These are phyloP conservation scores for Anthrax anthrax DNA, from an alignment of 2,888 invertebrate species.

Conservation along the genomic window DNA sequence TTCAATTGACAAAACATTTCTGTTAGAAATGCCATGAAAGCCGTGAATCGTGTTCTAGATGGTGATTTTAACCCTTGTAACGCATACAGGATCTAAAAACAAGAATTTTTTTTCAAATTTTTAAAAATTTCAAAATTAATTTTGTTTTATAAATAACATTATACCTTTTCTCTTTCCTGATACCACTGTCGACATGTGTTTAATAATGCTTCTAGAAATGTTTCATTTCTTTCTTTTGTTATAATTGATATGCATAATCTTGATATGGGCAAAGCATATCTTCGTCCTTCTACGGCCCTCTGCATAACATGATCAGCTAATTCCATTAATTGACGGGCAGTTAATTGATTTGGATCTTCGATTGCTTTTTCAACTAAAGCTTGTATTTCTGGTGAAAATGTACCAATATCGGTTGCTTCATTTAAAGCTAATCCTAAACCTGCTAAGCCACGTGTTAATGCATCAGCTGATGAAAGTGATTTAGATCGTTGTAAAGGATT, in stretches of 20 bases:
- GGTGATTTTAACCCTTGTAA: constrained; percentile 39
- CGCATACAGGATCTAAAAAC: constrained; percentile 25
- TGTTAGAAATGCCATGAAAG: constrained; percentile 79
- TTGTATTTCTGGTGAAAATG: constrained; percentile 59
- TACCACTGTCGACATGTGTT: constrained; percentile 86
- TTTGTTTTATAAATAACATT: too few species aligned
- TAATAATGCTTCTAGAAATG: constrained; percentile 74
- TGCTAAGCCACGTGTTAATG: constrained; percentile 50
- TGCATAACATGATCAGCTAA: constrained; percentile 67
- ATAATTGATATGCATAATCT: constrained; percentile 75
- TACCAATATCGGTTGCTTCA: constrained; percentile 60
- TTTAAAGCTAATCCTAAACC: constrained; percentile 47
- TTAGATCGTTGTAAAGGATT: constrained; percentile 53
- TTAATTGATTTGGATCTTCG: constrained; percentile 68
- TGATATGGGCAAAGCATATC: constrained; percentile 70
- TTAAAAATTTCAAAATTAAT: too few species aligned
- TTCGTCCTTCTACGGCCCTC: constrained; percentile 58
- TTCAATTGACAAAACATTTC: constrained; percentile 84
- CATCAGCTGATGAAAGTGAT: constrained; percentile 64
- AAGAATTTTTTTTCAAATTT: too few species aligned
- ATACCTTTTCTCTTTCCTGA: constrained; percentile 61
- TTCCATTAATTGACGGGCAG: constrained; percentile 66
- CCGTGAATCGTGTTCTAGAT: constrained; percentile 53
- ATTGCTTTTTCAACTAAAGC: constrained; percentile 58
- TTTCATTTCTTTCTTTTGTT: constrained; percentile 74